Conservation (phyloP, 2,797 vertebrate species). For the Calcarius lapponicus region DNA sequence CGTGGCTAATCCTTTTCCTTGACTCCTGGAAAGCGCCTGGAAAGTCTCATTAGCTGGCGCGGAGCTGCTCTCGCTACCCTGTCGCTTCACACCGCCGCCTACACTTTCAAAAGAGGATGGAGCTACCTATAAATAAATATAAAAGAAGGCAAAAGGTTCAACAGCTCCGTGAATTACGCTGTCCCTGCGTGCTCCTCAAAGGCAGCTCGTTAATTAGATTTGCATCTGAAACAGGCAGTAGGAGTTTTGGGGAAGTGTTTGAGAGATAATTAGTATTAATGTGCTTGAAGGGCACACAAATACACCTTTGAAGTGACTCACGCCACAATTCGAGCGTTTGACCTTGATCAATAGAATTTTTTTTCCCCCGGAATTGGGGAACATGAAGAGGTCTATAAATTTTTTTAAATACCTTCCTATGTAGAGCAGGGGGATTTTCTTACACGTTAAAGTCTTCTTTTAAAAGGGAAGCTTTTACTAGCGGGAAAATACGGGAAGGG, state of each 20-base stretch:
- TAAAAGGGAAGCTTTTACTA: slow-evolving; percentile 25
- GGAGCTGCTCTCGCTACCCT: not conserved
- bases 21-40: not conserved
- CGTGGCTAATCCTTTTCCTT: not conserved
- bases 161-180: not conserved
- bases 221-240: slow-evolving; percentile 54
- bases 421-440: slow-evolving; percentile 49
- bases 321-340: slow-evolving; percentile 46
- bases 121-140: slow-evolving; percentile 25
- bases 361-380: slow-evolving; percentile 2
- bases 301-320: slow-evolving; percentile 53
- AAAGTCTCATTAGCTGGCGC: slow-evolving; percentile 1
- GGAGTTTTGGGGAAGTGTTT: slow-evolving; percentile 55
- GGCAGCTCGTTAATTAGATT: slow-evolving; percentile 66
- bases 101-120: not conserved
- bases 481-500: slow-evolving; percentile 25
- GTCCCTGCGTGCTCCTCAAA: slow-evolving; percentile 21
- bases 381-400: slow-evolving; percentile 19
- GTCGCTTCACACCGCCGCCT: slow-evolving; percentile 7
- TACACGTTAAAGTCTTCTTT: slow-evolving; percentile 27
- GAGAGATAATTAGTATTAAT: slow-evolving; percentile 59
- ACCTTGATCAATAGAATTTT: slow-evolving; percentile 48
- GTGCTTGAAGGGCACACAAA: slow-evolving; percentile 55
- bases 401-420: slow-evolving; percentile 25
- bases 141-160: slow-evolving; percentile 15